phyloP scores from a whole-genome alignment of 2,888 invertebrate genomes.

The Pseudeuparius sepicola region DNA sequence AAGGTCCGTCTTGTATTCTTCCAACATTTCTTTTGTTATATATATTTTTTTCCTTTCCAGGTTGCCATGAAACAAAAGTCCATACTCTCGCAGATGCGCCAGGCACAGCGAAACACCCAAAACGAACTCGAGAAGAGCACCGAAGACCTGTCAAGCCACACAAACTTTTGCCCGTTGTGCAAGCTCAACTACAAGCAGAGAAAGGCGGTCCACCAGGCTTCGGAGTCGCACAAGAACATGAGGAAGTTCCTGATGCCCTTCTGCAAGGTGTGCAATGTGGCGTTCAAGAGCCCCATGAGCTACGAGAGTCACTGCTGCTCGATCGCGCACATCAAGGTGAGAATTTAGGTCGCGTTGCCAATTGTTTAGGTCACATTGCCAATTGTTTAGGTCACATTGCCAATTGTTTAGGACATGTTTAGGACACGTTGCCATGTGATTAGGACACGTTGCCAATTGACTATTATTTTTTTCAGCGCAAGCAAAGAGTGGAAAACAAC shows the following conservation, averaged over 20 bases:
- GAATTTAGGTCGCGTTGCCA: constrained; percentile 13
- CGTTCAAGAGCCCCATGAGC: constrained; percentile 75
- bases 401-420: too few species aligned
- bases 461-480: constrained; percentile 44
- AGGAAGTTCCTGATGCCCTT: constrained; percentile 76
- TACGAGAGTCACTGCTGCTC: constrained; percentile 78
- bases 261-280: constrained; percentile 66
- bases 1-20: constrained; percentile 60
- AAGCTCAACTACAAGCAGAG: constrained; percentile 39
- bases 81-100: constrained; percentile 55
- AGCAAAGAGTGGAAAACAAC: constrained; percentile 42
- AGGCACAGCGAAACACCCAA: constrained; percentile 70
- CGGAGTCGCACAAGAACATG: constrained; percentile 74
- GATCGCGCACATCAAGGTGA: constrained; percentile 69
- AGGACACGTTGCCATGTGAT: too few species aligned
- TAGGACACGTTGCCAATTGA: too few species aligned
- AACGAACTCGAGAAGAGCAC: constrained; percentile 61
- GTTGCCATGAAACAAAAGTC: constrained; percentile 61
- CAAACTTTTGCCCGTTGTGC: constrained; percentile 38
- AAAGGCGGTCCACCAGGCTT: constrained; percentile 67
- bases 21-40: too few species aligned
- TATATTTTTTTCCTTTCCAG: too few species aligned
- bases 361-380: too few species aligned
- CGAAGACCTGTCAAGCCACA: constrained; percentile 45
- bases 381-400: too few species aligned